Evolutionary conservation across 2,113 vertebrate species (phyloP).

Genomic region (Phodopus roborovskii): DNA sequence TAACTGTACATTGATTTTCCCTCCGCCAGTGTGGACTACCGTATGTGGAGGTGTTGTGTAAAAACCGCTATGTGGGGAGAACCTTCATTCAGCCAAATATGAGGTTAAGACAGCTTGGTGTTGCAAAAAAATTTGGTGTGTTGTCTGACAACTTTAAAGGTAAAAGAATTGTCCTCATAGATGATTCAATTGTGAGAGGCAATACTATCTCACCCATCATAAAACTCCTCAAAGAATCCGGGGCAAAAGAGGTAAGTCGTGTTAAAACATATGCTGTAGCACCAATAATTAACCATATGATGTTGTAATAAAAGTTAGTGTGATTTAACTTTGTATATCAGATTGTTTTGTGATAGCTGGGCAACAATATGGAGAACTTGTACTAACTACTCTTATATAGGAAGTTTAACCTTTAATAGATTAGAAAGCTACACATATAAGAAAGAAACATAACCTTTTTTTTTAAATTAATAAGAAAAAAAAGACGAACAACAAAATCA

Average conservation of each 20-base stretch:
- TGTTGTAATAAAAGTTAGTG: not conserved
- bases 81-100: conserved; percentile 99
- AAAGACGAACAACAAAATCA: not conserved
- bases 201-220: conserved; percentile 99
- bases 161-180: conserved; percentile 96
- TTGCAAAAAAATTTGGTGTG: conserved; percentile 98
- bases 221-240: conserved; percentile 96
- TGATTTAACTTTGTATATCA: not conserved
- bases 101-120: conserved; percentile 96
- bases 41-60: conserved; percentile 97
- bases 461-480: not conserved
- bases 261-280: not conserved
- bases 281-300: not conserved
- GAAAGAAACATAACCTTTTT: not conserved
- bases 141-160: conserved; percentile 97
- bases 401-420: conserved; percentile 11
- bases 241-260: conserved; percentile 94
- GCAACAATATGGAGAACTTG: not conserved
- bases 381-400: not conserved
- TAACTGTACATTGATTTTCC: conserved; percentile 58
- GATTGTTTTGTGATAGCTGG: not conserved
- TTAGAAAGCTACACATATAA: not conserved
- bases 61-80: conserved; percentile 98
- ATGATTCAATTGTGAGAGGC: conserved; percentile 98
- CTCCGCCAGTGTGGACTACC: conserved; percentile 92